Base-by-base conservation (phyloP, 2,797 vertebrate genomes). In the Anguilla anguilla region DNA sequence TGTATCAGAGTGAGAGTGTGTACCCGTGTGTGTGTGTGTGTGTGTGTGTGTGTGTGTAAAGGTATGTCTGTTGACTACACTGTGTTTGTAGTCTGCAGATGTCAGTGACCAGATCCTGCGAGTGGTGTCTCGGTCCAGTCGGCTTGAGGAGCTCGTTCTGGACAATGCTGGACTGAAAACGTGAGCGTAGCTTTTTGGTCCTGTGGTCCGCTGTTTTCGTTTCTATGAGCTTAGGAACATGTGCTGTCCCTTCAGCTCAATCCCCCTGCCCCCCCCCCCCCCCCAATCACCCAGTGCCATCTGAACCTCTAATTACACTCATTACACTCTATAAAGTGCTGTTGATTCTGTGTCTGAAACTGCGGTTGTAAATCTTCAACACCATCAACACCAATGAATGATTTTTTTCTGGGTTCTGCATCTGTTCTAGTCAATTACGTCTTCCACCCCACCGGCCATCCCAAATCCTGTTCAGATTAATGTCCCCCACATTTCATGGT, bases 91-190 rank as follows among this genome's bases (percentile, higher is more conserved):
- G 98, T 98, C 98, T 91, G 90, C 97, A 91, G 98, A 99, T 92
- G 97, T 99, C 93, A 99, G 97, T 89, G 98, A 99, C 90, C 98
- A 99, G 96, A 98, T 99, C 90, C 94, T 99, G 88, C 96, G 97
- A 43, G 97, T 99, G 87, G 97, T 98, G 91, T 97, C 97, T 89
- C 96, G 98, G 91, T 99, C 98, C 92, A 97, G 91, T 93, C 97
- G 97, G 61, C 93, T 99, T 90, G 98, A 99, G 92, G 98, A 99
- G 85, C 88, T 99, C 93, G 96, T 99, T 85, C 92, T 99, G 92
- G 98, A 99, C 94, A 99, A 98, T 53, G 98, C 98, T 19, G 98
- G 98, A 90, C 97, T 99, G 89, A 97, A 98, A 96, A 97, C 94
- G 98, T 99, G 95, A 97, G 97, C 95, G 85, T 28, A 11, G 64